Evolutionary conservation across 2,888 invertebrate genomes (phyloP).

Genomic region (Arenicola marina): DNA sequence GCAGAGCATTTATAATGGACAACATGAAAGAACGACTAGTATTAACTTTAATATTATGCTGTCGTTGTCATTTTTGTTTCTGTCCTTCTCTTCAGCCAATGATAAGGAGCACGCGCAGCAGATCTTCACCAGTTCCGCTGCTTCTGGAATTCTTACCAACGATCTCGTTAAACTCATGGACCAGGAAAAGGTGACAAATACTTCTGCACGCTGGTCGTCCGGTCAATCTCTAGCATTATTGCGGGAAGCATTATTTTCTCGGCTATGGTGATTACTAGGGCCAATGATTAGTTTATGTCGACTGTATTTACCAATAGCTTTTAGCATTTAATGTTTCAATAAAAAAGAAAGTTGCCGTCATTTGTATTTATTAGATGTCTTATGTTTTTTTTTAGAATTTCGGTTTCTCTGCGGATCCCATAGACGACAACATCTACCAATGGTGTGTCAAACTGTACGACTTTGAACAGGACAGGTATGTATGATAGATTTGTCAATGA

Average conservation of each 20-base stretch:
- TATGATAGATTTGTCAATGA: neutral
- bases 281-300: too few relatives aligned
- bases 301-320: neutral
- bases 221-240: too few relatives aligned
- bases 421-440: conserved; percentile 58
- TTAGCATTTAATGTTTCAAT: too few relatives aligned
- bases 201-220: neutral
- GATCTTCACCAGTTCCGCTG: conserved; percentile 57
- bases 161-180: conserved; percentile 57
- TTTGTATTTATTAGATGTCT: too few relatives aligned
- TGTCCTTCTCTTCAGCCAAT: too few relatives aligned
- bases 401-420: conserved; percentile 53
- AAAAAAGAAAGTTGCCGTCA: too few relatives aligned
- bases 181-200: conserved; percentile 37
- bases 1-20: neutral
- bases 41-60: neutral
- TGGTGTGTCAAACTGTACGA: conserved; percentile 55
- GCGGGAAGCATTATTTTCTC: too few relatives aligned
- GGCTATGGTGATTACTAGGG: too few relatives aligned
- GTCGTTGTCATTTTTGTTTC: too few relatives aligned
- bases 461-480: conserved; percentile 44
- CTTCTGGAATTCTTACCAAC: conserved; percentile 59
- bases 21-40: neutral
- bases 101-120: conserved; percentile 41
- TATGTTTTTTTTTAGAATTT: conserved; percentile 31